A percentile compares a stretch with the other conserved stretches of the same genome.
These are phyloP conservation scores for Tryphoninae sp. DNA, from an alignment of 2,888 invertebrate species.

Conservation along the genomic window DNA sequence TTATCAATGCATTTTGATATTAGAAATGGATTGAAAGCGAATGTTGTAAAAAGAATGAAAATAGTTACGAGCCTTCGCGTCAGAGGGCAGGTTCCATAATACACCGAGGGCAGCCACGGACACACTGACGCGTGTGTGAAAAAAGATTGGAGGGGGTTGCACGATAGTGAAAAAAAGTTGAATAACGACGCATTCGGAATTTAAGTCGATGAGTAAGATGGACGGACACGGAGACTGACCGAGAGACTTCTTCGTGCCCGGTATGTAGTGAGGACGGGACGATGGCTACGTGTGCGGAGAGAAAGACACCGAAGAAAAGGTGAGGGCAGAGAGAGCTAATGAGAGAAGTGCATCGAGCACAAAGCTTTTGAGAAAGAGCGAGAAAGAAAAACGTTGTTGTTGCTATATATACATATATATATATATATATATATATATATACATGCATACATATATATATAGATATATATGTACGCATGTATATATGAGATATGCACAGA, in stretches of 20 bases:
- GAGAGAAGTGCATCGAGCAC: conserved; percentile 53
- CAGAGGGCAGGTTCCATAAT: conserved; percentile 7
- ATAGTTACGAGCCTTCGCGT: not conserved
- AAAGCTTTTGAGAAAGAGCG: conserved; percentile 32
- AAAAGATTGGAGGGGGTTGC: conserved; percentile 35
- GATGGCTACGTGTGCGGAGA: conserved; percentile 13
- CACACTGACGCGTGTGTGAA: not conserved
- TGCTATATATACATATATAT: not conserved
- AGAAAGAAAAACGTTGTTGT: conserved; percentile 27
- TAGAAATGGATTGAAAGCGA: too few species aligned
- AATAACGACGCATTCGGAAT: conserved; percentile 78
- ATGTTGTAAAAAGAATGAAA: not conserved
- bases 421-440: not conserved
- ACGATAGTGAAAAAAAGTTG: conserved; percentile 72
- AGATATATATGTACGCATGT: not conserved
- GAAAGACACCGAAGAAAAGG: conserved; percentile 43
- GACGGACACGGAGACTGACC: conserved; percentile 69
- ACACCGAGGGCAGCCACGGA: conserved; percentile 19
- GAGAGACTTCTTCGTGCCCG: conserved; percentile 43
- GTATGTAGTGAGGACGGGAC: conserved; percentile 30
- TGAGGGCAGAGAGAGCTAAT: conserved; percentile 54
- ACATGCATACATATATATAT: not conserved
- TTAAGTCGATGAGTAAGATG: conserved; percentile 72
- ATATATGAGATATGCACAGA: conserved; percentile 19
- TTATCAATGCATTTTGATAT: too few species aligned